Evolutionary conservation across 1,140 invertebrate genomes (phyloP).

Genomic region (Pteromalus puparum): DNA sequence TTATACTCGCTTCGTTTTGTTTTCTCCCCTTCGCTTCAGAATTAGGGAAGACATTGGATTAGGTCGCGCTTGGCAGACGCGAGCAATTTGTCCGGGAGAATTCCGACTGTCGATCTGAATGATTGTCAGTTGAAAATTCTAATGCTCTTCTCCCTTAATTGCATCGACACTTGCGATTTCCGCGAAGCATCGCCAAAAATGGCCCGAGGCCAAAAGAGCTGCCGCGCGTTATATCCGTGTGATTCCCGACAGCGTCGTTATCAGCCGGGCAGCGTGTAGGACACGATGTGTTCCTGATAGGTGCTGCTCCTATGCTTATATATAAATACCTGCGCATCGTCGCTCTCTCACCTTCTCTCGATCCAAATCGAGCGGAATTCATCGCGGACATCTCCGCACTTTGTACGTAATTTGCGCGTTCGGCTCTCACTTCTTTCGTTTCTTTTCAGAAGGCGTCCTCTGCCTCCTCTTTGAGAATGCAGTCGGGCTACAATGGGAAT

Average conservation of each 20-base stretch:
- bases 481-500: neutral
- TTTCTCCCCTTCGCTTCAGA: too few relatives aligned
- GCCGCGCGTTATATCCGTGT: neutral
- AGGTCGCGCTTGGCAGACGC: too few relatives aligned
- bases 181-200: too few relatives aligned
- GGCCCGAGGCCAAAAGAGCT: too few relatives aligned
- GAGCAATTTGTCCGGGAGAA: neutral
- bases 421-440: neutral
- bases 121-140: too few relatives aligned
- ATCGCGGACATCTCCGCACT: constrained; percentile 32
- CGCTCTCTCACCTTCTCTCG: neutral
- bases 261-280: constrained; percentile 41
- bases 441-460: too few relatives aligned
- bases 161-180: too few relatives aligned
- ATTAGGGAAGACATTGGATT: neutral
- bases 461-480: neutral
- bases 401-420: constrained; percentile 43
- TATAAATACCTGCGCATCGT: neutral
- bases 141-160: too few relatives aligned
- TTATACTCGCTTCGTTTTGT: too few relatives aligned
- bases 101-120: too few relatives aligned
- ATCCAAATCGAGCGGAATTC: constrained; percentile 23
- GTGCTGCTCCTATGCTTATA: neutral
- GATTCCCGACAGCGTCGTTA: constrained; percentile 34
- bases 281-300: constrained; percentile 50